A percentile compares a stretch with the other conserved stretches of the same genome.
Evolutionary conservation across 2,113 vertebrate genomes (phyloP).

Genomic region (Copsychus sechellarum): DNA sequence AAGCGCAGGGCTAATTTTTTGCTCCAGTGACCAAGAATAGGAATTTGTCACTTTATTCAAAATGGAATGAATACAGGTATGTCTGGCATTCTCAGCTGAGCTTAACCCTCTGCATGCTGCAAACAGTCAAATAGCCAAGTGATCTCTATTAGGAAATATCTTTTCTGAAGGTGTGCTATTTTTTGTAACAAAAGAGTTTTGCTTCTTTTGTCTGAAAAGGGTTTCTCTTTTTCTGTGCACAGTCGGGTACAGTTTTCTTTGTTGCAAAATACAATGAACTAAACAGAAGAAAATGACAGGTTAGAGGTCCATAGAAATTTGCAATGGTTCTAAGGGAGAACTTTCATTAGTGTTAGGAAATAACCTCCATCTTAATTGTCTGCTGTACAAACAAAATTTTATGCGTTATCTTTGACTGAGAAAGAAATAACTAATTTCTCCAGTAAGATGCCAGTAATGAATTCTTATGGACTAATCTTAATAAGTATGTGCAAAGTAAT

Average conservation of each 20-base stretch:
- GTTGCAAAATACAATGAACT: conserved; percentile 56
- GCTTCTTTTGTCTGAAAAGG: conserved; percentile 58
- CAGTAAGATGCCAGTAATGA: conserved; percentile 60
- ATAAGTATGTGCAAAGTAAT: conserved; percentile 53
- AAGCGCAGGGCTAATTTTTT: conserved; percentile 82
- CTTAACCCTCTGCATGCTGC: conserved; percentile 55
- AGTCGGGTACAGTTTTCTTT: conserved; percentile 31
- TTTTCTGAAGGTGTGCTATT: conserved; percentile 13
- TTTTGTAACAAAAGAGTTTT: conserved; percentile 64
- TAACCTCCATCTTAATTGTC: conserved; percentile 67
- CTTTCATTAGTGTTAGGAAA: conserved; percentile 62
- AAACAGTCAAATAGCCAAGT: background rate
- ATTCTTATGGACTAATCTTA: conserved; percentile 58
- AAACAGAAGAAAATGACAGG: conserved; percentile 47
- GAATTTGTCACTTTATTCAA: conserved; percentile 83
- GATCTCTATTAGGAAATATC: conserved; percentile 13
- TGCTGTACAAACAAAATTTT: conserved; percentile 60
- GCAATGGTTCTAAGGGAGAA: conserved; percentile 48
- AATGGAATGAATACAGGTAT: conserved; percentile 76
- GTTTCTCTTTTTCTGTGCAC: conserved; percentile 43
- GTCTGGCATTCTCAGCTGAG: conserved; percentile 58
- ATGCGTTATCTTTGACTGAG: conserved; percentile 43
- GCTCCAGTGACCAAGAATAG: conserved; percentile 82
- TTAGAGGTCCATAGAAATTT: conserved; percentile 50
- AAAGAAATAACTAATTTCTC: conserved; percentile 68